Evolutionary conservation across 1,140 invertebrate genomes (phyloP).

Genomic region (Drosophila truncata): DNA sequence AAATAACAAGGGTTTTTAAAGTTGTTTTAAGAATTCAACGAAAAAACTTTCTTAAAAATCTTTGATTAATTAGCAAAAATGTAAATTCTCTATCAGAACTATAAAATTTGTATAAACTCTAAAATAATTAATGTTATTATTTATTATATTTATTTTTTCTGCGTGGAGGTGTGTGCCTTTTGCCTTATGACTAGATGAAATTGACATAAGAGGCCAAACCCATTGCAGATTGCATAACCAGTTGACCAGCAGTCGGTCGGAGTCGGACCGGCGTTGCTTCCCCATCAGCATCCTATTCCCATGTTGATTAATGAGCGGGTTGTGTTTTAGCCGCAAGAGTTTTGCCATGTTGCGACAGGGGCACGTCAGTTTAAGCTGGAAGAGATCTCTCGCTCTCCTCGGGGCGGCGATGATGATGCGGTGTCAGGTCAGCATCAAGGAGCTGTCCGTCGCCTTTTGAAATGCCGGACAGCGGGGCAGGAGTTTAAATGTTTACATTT

Average conservation of each 20-base stretch:
- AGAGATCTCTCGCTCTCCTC: constrained; percentile 44
- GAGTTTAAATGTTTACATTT: constrained; percentile 49
- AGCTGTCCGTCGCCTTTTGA: constrained; percentile 36
- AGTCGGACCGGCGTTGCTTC: constrained; percentile 5
- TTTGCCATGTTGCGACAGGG: constrained; percentile 58
- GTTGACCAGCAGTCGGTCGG: constrained; percentile 36
- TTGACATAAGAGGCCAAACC: constrained; percentile 66
- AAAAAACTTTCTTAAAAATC: neutral
- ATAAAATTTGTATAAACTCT: neutral
- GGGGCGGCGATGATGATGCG: constrained; percentile 38
- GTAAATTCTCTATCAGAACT: neutral
- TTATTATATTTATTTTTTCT: neutral
- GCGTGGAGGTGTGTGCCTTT: constrained; percentile 21
- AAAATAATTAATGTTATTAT: neutral
- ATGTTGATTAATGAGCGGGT: constrained; percentile 59
- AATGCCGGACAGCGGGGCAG: constrained; percentile 22
- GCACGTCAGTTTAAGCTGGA: constrained; percentile 53
- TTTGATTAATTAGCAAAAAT: neutral
- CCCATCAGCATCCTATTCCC: constrained; percentile 33
- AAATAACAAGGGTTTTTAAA: neutral
- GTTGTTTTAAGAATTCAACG: neutral
- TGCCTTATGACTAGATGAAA: constrained; percentile 49
- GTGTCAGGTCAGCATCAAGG: constrained; percentile 52
- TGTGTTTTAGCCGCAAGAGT: constrained; percentile 54
- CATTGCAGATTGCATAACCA: constrained; percentile 55